phyloP scores from a whole-genome alignment of 2,113 vertebrate genomes.

The Cyprinodon brontotheroides region DNA sequence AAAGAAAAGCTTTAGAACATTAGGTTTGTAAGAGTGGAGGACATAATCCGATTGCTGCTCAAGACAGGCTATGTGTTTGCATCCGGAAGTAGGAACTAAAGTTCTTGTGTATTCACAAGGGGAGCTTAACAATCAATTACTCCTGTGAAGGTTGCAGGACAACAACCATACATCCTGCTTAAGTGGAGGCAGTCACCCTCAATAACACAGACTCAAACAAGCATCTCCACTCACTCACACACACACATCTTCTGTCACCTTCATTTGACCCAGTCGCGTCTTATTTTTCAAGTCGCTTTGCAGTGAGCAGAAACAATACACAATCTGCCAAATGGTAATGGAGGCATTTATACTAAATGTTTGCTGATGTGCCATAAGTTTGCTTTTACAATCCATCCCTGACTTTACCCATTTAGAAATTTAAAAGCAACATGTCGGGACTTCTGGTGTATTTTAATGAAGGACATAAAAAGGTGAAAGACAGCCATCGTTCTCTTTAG shows the following conservation, averaged over 20 bases:
- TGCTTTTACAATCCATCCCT: slow-evolving; percentile 13
- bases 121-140: slow-evolving; percentile 63
- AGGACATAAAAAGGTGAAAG: slow-evolving; percentile 6
- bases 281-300: slow-evolving; percentile 66
- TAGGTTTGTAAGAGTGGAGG: slow-evolving; percentile 4
- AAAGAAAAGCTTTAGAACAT: slow-evolving; percentile 12
- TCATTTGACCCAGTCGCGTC: slow-evolving; percentile 57
- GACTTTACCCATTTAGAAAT: slow-evolving; percentile 4
- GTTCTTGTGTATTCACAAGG: slow-evolving; percentile 58
- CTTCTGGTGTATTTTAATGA: slow-evolving; percentile 7
- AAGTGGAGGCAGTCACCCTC: slow-evolving; percentile 54
- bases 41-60: slow-evolving; percentile 6
- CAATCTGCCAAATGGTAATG: slow-evolving; percentile 30
- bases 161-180: slow-evolving; percentile 68
- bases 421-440: slow-evolving; percentile 4
- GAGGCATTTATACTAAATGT: slow-evolving; percentile 42
- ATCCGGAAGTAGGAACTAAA: slow-evolving; percentile 23
- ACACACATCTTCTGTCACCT: slow-evolving; percentile 49
- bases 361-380: slow-evolving; percentile 29
- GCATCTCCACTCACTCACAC: background rate
- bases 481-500: slow-evolving; percentile 17
- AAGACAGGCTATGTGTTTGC: background rate
- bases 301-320: slow-evolving; percentile 51
- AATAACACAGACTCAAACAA: slow-evolving; percentile 37
- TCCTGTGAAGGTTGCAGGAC: slow-evolving; percentile 56